phyloP scores from a whole-genome alignment of 1,140 invertebrate genomes.

The Sycobia sp. region DNA sequence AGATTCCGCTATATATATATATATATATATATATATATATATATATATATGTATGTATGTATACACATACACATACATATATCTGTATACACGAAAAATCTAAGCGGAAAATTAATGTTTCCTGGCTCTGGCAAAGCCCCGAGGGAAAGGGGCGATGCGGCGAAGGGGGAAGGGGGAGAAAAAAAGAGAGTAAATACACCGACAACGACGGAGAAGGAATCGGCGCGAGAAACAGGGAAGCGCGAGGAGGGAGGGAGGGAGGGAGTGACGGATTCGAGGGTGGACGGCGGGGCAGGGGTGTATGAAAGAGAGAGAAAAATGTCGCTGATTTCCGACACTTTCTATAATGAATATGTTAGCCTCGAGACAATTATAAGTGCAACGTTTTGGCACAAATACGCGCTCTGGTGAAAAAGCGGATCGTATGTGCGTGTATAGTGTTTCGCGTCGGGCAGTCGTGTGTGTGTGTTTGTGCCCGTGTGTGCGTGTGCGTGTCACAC shows the following conservation, averaged over 20 bases:
- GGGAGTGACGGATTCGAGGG: background rate
- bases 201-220: background rate
- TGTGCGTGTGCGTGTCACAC: too few species aligned
- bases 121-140: too few species aligned
- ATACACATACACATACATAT: too few species aligned
- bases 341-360: conserved; percentile 31
- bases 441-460: too few species aligned
- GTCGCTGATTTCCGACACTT: conserved; percentile 9
- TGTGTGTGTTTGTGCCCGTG: too few species aligned
- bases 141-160: too few species aligned
- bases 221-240: background rate
- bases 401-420: background rate
- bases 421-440: too few species aligned
- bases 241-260: background rate
- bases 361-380: conserved; percentile 30
- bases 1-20: background rate
- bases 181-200: background rate
- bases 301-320: conserved; percentile 6
- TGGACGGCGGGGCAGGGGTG: background rate
- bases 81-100: background rate
- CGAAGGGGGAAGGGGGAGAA: too few species aligned
- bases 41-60: too few species aligned
- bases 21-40: too few species aligned
- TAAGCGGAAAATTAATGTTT: conserved; percentile 16
- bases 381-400: conserved; percentile 27